Conservation (phyloP, 2,113 vertebrate species). For the Anarhynchus alexandrinus region DNA sequence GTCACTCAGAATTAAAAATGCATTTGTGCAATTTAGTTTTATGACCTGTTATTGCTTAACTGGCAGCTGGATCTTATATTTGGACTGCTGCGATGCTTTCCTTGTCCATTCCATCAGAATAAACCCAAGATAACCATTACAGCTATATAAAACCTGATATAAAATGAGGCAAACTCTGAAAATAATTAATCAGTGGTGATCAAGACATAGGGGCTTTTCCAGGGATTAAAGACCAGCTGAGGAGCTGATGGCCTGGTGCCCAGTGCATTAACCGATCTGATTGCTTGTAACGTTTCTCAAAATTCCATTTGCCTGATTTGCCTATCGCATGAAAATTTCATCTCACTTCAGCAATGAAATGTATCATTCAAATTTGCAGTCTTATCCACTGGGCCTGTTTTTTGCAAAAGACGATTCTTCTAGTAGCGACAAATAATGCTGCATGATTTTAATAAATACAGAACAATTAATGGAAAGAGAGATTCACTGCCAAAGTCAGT, state of each 20-base stretch:
- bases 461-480: not conserved
- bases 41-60: constrained; percentile 57
- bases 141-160: constrained; percentile 3
- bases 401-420: not conserved
- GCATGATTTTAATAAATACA: not conserved
- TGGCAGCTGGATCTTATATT: constrained; percentile 49
- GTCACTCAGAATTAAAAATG: constrained; percentile 61
- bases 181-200: constrained; percentile 52
- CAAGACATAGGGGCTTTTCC: constrained; percentile 41
- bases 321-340: not conserved
- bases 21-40: constrained; percentile 63
- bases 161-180: constrained; percentile 54
- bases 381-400: not conserved
- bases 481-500: not conserved
- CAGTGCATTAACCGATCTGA: constrained; percentile 38
- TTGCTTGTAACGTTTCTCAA: constrained; percentile 11
- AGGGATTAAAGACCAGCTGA: constrained; percentile 6
- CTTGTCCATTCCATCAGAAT: not conserved
- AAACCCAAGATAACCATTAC: constrained; percentile 34
- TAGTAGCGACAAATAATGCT: not conserved
- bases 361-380: not conserved
- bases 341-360: constrained; percentile 19
- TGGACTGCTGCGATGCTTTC: constrained; percentile 4
- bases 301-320: constrained; percentile 30
- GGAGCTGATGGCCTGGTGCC: constrained; percentile 21